Evolutionary conservation across 2,888 invertebrate genomes (phyloP).

Genomic region (Apotomis turbidana): DNA sequence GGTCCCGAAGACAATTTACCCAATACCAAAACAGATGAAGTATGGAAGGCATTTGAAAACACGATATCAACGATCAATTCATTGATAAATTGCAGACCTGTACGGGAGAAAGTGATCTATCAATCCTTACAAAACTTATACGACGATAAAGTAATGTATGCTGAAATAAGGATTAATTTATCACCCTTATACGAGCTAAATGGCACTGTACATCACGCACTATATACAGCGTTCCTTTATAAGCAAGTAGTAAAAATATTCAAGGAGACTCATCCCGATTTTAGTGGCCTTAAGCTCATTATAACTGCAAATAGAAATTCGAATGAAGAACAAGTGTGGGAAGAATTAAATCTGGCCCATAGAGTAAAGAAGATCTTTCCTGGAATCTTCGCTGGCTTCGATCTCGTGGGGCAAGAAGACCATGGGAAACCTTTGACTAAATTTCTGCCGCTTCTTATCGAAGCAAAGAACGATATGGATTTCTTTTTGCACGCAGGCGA

Average conservation of each 20-base stretch:
- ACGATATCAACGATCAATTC: slow-evolving; percentile 80
- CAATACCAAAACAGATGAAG: slow-evolving; percentile 78
- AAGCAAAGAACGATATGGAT: slow-evolving; percentile 79
- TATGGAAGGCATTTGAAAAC: slow-evolving; percentile 84
- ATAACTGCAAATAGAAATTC: slow-evolving; percentile 68
- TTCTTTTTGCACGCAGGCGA: slow-evolving; percentile 93
- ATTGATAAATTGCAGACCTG: slow-evolving; percentile 85
- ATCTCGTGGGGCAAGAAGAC: slow-evolving; percentile 93
- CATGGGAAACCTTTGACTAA: slow-evolving; percentile 85
- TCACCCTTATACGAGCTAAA: slow-evolving; percentile 85
- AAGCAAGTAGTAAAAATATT: slow-evolving; percentile 83
- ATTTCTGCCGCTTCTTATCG: slow-evolving; percentile 82
- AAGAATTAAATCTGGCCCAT: slow-evolving; percentile 65
- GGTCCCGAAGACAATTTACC: slow-evolving; percentile 67
- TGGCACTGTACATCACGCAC: slow-evolving; percentile 77
- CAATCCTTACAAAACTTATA: slow-evolving; percentile 85
- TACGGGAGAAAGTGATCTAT: slow-evolving; percentile 85
- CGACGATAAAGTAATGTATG: slow-evolving; percentile 87
- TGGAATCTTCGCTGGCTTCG: slow-evolving; percentile 89
- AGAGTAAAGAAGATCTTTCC: slow-evolving; percentile 81
- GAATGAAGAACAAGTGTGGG: slow-evolving; percentile 64
- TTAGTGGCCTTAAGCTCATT: slow-evolving; percentile 87
- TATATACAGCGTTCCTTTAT: slow-evolving; percentile 83
- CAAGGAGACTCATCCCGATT: slow-evolving; percentile 84
- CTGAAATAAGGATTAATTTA: slow-evolving; percentile 87